Evolutionary conservation across 2,888 invertebrate genomes (phyloP), one percentile per base, ranked within the genome.

Genomic region (Melipona beecheii): DNA sequence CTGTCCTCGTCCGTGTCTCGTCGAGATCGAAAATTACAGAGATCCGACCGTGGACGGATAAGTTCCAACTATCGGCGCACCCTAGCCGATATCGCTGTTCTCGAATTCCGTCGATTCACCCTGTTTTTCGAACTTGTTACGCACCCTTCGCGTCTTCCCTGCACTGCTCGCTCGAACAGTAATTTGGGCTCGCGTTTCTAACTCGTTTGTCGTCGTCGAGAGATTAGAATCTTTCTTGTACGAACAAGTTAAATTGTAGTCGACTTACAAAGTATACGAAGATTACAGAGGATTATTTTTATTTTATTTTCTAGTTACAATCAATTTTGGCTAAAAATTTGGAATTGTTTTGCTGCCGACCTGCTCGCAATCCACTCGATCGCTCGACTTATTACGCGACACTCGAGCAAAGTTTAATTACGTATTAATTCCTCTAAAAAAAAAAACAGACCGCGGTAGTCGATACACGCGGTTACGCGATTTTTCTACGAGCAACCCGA

Each of bases 11-110:
- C 81, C 75, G 66, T 75, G 64, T 77, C 78, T 88, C 83, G 82
- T 87, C 86, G 73, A 80, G 77, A 83, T 86, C 81, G 88, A 86
- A 88, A 88, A 90, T 90, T 87, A 88, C 85, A 87, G 80, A 85
- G 85, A 81, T 83, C 79, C 84, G 77, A 85, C 81, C 81, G 79
- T 75, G 79, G 78, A 71, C 79, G 74, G 78, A 80, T 79, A 56
- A 66, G 71, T 70, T 69, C 56, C 31, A 24, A 68, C 65, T 76
- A 27, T 36, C 77, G 13, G 31, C 60, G 58, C 81, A 60, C 78
- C 81, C 75, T 70, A 74, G 75, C 36, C 77, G 49, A 52, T 70
- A 64, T 77, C 76, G 75, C 69, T 50, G 17, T 54, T 71, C 69
- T 60, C 58, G 62, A 83, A 81, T 73, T 77, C 52, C 76, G 43